Percentiles rank a stretch among this genome's conserved stretches.
Conservation (phyloP, 1,140 invertebrate species). For the Macrostomum lignano region DNA sequence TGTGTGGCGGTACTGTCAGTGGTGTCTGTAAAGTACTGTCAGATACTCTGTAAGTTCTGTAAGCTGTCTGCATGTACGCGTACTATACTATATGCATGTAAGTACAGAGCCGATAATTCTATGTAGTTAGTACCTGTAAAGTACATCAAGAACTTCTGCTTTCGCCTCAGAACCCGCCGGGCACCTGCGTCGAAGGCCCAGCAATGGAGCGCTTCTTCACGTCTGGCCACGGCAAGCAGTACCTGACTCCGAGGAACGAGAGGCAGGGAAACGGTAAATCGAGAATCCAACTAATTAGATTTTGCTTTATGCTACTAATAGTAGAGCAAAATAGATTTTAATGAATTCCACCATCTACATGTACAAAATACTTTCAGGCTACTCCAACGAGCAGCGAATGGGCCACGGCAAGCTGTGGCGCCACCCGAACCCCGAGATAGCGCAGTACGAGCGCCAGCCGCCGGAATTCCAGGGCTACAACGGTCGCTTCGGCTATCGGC, state of each 20-base stretch:
- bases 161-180: slow-evolving; percentile 5
- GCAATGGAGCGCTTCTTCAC: slow-evolving; percentile 19
- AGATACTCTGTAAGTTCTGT: not conserved
- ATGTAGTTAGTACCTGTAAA: too few species aligned
- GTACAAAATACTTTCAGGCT: slow-evolving; percentile 1
- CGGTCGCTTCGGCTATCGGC: slow-evolving; percentile 20
- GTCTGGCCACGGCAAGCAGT: slow-evolving; percentile 15
- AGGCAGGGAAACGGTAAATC: too few species aligned
- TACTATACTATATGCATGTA: too few species aligned
- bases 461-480: too few species aligned
- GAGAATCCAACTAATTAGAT: too few species aligned
- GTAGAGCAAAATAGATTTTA: too few species aligned
- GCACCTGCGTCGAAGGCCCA: slow-evolving; percentile 19
- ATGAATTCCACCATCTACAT: slow-evolving; percentile 7
- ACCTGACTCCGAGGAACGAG: slow-evolving; percentile 18
- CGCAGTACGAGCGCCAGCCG: slow-evolving; percentile 24
- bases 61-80: not conserved
- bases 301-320: too few species aligned
- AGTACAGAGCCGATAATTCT: too few species aligned
- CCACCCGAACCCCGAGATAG: slow-evolving; percentile 16
- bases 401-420: slow-evolving; percentile 12
- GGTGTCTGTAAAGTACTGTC: not conserved
- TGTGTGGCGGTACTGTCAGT: not conserved
- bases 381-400: not conserved
- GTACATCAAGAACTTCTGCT: not conserved